Conservation (phyloP, 2,797 vertebrate species). For the Luscinia luscinia region DNA sequence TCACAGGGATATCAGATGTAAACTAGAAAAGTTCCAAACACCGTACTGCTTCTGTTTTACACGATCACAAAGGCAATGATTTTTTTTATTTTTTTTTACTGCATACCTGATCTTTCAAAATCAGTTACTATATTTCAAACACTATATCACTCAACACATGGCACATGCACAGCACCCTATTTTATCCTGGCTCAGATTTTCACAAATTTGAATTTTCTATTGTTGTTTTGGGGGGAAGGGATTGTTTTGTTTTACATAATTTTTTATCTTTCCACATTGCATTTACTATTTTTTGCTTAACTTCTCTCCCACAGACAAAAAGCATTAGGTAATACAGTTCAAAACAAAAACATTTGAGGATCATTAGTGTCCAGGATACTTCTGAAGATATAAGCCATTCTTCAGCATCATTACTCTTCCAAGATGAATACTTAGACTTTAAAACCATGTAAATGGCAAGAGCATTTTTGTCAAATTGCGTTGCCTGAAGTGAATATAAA, state of each 20-base stretch:
- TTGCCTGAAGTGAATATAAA: neutral
- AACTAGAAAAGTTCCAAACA: neutral
- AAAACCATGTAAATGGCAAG: neutral
- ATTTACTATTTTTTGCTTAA: neutral
- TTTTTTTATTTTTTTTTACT: neutral
- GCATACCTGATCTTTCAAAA: neutral
- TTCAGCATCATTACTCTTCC: neutral
- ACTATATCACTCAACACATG: neutral
- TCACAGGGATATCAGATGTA: neutral
- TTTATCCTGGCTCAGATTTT: neutral
- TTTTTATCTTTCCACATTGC: neutral
- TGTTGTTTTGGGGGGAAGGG: fast-evolving
- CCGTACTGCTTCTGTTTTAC: neutral
- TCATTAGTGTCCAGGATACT: neutral
- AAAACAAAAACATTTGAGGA: neutral
- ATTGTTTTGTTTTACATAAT: neutral
- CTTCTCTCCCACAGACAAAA: neutral
- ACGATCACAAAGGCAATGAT: neutral
- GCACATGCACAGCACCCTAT: neutral
- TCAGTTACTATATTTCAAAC: neutral
- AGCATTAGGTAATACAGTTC: neutral
- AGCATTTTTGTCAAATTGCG: neutral
- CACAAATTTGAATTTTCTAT: neutral
- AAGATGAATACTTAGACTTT: neutral
- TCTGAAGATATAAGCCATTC: neutral